Conservation (phyloP, 2,113 vertebrate genomes). For the Nothobranchius furzeri region DNA sequence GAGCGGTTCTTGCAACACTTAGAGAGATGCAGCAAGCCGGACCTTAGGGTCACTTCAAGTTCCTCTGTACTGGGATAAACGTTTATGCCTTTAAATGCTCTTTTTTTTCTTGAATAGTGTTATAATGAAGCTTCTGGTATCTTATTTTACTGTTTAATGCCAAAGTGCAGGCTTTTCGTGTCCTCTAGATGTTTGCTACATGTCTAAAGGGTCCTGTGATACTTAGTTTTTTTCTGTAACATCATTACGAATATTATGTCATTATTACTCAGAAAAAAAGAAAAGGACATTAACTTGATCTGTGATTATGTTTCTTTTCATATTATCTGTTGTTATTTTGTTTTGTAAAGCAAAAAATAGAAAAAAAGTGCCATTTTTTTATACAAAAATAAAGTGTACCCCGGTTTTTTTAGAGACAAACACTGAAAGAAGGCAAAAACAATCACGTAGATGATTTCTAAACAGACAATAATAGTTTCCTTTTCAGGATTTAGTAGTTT, state of each 20-base stretch:
- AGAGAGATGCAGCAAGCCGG: constrained; percentile 87
- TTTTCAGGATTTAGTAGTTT: constrained; percentile 69
- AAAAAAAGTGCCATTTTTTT: constrained; percentile 73
- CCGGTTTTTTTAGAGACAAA: constrained; percentile 56
- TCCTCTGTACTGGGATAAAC: constrained; percentile 82
- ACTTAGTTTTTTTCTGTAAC: constrained; percentile 69
- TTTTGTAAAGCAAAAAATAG: constrained; percentile 64
- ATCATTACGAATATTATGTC: constrained; percentile 75
- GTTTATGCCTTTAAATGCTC: constrained; percentile 67
- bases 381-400: constrained; percentile 46
- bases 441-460: constrained; percentile 67
- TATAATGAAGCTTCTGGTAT: constrained; percentile 85
- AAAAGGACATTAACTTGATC: constrained; percentile 74
- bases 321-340: constrained; percentile 68
- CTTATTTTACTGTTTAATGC: constrained; percentile 79
- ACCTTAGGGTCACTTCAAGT: constrained; percentile 80
- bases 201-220: constrained; percentile 82
- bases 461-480: constrained; percentile 38
- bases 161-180: constrained; percentile 86
- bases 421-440: constrained; percentile 56
- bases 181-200: constrained; percentile 77
- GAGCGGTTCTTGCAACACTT: constrained; percentile 82
- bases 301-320: constrained; percentile 78
- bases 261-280: constrained; percentile 70
- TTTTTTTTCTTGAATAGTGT: constrained; percentile 80